Conservation (phyloP, 1,140 invertebrate species). For the Aleiodes sp. region DNA sequence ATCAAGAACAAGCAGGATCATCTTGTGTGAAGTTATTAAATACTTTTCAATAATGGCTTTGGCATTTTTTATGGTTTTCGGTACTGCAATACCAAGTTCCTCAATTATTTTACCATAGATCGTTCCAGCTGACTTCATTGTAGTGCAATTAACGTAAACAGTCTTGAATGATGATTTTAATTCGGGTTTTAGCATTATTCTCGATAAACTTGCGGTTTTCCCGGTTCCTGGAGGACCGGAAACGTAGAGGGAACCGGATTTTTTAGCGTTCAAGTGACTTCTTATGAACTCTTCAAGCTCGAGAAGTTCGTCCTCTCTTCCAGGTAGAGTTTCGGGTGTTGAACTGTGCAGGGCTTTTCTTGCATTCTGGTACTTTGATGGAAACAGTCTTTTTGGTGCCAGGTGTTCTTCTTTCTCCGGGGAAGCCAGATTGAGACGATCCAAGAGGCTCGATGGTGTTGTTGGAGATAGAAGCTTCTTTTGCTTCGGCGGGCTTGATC, state of each 20-base stretch:
- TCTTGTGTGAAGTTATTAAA: constrained; percentile 71
- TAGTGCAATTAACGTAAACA: constrained; percentile 85
- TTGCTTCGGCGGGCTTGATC: constrained; percentile 49
- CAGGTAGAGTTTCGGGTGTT: constrained; percentile 74
- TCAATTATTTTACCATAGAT: constrained; percentile 78
- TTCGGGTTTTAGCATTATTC: constrained; percentile 73
- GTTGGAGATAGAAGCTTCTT: constrained; percentile 39
- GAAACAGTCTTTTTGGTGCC: constrained; percentile 49
- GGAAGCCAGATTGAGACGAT: constrained; percentile 40
- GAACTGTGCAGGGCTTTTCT: constrained; percentile 77
- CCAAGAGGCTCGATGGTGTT: constrained; percentile 48
- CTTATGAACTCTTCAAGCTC: constrained; percentile 77
- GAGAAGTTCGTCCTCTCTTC: constrained; percentile 80
- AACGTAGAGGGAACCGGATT: constrained; percentile 87
- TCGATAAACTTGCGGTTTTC: constrained; percentile 88
- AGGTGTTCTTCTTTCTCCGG: constrained; percentile 36
- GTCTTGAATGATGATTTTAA: constrained; percentile 71
- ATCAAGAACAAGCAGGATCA: constrained; percentile 88
- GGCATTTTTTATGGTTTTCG: constrained; percentile 69
- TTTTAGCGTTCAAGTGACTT: constrained; percentile 72
- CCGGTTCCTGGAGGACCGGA: constrained; percentile 97
- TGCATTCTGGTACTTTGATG: constrained; percentile 66
- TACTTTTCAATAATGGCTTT: constrained; percentile 75
- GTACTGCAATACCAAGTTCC: constrained; percentile 70
- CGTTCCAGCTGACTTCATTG: constrained; percentile 76